phyloP scores from a whole-genome alignment of 2,113 vertebrate genomes.

The Phyllostomus discolor region DNA sequence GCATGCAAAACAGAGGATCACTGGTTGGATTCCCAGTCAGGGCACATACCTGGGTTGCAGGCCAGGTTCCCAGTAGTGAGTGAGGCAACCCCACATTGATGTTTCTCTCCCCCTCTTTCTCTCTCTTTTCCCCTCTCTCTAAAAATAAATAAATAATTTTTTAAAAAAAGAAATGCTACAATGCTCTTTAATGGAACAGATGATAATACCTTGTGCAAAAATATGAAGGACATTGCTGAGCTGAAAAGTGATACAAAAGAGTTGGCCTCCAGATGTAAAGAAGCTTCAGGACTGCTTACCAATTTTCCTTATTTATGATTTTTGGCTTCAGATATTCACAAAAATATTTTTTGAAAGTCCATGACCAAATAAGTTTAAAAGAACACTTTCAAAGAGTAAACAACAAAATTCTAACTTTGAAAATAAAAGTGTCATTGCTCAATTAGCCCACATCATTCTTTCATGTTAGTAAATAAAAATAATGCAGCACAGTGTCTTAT shows the following conservation, averaged over 20 bases:
- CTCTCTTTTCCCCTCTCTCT: too few species aligned
- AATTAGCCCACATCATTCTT: not conserved
- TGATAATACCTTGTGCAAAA: not conserved
- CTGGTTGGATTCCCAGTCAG: too few species aligned
- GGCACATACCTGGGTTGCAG: too few species aligned
- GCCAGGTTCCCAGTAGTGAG: too few species aligned
- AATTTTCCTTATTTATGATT: not conserved
- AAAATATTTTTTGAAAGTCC: not conserved
- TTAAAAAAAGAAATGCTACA: not conserved
- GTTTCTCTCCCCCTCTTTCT: too few species aligned
- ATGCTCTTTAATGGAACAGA: not conserved
- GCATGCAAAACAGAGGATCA: too few species aligned
- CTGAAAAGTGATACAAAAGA: not conserved
- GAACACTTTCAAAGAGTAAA: not conserved
- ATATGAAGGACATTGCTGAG: not conserved
- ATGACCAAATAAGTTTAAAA: not conserved
- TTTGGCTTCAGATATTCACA: not conserved
- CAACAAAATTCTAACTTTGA: slow-evolving; percentile 4
- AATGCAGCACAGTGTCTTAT: not conserved
- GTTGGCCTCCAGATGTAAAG: not conserved
- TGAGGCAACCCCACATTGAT: too few species aligned
- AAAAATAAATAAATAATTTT: too few species aligned
- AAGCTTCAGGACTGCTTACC: not conserved
- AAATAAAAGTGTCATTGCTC: not conserved
- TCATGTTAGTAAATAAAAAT: not conserved